phyloP scores from a whole-genome alignment of 1,140 invertebrate species.

The Bombus huntii region DNA sequence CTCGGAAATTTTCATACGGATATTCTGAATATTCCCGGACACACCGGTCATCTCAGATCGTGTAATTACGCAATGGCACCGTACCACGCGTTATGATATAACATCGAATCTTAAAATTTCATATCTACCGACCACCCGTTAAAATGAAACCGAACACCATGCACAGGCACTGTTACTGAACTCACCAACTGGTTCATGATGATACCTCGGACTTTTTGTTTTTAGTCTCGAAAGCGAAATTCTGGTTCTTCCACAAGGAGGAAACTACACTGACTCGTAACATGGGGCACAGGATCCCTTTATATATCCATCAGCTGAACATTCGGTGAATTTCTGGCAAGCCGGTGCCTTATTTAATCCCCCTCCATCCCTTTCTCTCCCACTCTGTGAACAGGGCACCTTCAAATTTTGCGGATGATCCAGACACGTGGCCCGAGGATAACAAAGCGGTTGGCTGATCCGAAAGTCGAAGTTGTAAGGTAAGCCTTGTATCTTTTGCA shows the following conservation, averaged over 20 bases:
- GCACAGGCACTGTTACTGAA: background rate
- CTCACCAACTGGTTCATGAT: conserved; percentile 61
- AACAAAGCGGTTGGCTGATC: background rate
- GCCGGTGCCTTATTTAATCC: conserved; percentile 59
- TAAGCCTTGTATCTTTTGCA: background rate
- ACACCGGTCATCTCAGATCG: no score
- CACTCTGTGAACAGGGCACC: conserved; percentile 34
- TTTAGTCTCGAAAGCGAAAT: background rate
- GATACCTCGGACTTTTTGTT: conserved; percentile 21
- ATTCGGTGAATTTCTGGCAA: conserved; percentile 62
- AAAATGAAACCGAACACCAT: background rate
- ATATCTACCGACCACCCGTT: background rate
- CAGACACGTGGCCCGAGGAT: background rate
- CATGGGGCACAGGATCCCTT: conserved; percentile 53
- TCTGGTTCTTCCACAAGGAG: conserved; percentile 23
- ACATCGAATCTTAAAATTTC: background rate
- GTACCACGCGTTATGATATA: background rate
- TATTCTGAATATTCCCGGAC: background rate
- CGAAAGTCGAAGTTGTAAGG: background rate
- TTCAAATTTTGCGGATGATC: conserved; percentile 60
- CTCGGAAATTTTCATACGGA: background rate
- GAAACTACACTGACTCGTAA: conserved; percentile 62
- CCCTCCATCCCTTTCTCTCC: conserved; percentile 39
- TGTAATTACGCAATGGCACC: background rate
- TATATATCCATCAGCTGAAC: conserved; percentile 67